Conservation (phyloP, 2,888 invertebrate genomes). For the Aphelenchoides bicaudatus region DNA sequence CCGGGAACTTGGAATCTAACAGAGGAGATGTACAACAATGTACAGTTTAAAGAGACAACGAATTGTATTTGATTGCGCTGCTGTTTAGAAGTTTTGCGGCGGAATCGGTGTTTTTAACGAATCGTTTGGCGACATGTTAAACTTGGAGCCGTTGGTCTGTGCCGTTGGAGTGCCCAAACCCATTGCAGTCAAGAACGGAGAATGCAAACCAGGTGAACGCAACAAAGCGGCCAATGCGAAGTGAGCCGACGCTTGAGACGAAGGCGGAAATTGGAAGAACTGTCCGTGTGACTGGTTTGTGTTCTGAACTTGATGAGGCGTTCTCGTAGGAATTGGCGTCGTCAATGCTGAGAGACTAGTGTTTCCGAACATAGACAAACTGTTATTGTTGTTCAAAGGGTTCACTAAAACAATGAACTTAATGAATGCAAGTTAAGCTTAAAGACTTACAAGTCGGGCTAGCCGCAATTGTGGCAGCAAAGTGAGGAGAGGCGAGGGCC, state of each 20-base stretch:
- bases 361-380: conserved; percentile 26
- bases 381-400: conserved; percentile 22
- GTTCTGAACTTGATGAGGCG: conserved; percentile 20
- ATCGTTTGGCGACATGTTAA: conserved; percentile 36
- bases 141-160: conserved; percentile 28
- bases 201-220: conserved; percentile 24
- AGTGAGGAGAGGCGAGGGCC: conserved; percentile 17
- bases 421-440: conserved; percentile 10
- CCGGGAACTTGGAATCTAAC: too few relatives aligned
- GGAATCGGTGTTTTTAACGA: conserved; percentile 40
- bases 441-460: conserved; percentile 19
- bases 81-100: too few relatives aligned
- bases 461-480: conserved; percentile 22
- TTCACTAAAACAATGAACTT: conserved; percentile 15
- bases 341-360: conserved; percentile 19
- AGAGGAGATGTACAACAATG: too few relatives aligned
- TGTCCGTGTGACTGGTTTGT: conserved; percentile 17
- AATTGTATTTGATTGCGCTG: too few relatives aligned
- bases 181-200: conserved; percentile 29
- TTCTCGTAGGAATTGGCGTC: conserved; percentile 25
- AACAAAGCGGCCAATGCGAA: conserved; percentile 23
- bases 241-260: conserved; percentile 26
- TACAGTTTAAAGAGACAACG: too few relatives aligned
- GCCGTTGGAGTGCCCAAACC: conserved; percentile 28
- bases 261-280: conserved; percentile 33